Conservation (phyloP, 2,113 vertebrate genomes). For the Pholis gunnellus region DNA sequence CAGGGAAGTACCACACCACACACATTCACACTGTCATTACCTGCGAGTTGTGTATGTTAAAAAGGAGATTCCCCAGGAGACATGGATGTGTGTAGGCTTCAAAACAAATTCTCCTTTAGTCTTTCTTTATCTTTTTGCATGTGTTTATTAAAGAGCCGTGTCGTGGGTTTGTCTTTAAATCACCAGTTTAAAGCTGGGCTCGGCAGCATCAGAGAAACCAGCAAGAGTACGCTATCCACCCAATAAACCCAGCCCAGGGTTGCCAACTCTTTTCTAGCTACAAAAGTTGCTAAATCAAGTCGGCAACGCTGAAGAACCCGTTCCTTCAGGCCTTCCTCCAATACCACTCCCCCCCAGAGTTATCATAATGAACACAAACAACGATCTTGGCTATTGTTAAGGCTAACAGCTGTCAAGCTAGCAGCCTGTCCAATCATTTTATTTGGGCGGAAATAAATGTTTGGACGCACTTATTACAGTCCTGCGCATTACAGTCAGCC, state of each 20-base stretch:
- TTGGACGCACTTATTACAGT: not conserved
- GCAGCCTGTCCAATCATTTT: too few species aligned
- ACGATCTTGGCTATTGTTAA: not conserved
- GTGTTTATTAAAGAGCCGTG: not conserved
- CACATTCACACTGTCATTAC: conserved; percentile 7
- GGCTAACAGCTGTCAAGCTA: not conserved
- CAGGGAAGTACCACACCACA: not conserved
- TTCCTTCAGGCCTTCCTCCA: too few species aligned
- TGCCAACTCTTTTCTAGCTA: too few species aligned
- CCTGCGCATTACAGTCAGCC: not conserved
- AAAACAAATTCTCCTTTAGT: not conserved
- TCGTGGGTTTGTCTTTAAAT: conserved; percentile 6
- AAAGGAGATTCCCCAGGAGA: conserved; percentile 17
- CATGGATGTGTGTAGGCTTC: not conserved
- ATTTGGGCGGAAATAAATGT: too few species aligned
- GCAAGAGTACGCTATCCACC: not conserved
- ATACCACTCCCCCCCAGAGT: too few species aligned
- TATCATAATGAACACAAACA: not conserved
- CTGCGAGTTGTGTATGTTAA: not conserved
- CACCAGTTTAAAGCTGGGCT: not conserved
- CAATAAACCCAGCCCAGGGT: too few species aligned
- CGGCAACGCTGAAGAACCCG: not conserved
- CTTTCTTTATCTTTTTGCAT: not conserved
- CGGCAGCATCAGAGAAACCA: not conserved
- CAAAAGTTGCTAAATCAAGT: too few species aligned